Conservation (phyloP, 2,113 vertebrate species). For the Tragelaphus buxtoni region DNA sequence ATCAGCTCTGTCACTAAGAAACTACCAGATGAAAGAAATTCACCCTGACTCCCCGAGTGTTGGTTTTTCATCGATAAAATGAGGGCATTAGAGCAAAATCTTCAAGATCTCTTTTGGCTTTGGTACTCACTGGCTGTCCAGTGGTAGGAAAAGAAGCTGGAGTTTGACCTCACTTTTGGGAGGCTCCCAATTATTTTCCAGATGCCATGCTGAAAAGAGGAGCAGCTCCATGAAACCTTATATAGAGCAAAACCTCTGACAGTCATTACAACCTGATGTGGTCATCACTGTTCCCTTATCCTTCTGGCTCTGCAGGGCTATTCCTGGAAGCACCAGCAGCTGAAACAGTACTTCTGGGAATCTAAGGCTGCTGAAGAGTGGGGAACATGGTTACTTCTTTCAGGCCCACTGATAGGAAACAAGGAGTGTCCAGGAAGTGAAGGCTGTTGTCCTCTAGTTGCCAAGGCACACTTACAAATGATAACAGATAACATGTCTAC, state of each 20-base stretch:
- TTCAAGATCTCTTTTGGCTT: not conserved
- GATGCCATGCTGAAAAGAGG: not conserved
- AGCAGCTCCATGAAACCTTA: not conserved
- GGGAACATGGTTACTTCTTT: not conserved
- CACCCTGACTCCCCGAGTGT: not conserved
- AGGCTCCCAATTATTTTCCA: constrained; percentile 17
- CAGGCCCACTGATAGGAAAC: not conserved
- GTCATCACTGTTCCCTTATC: not conserved
- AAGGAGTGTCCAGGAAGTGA: not conserved
- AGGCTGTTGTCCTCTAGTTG: not conserved
- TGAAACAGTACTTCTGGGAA: constrained; percentile 37
- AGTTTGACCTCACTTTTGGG: not conserved
- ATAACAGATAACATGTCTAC: not conserved
- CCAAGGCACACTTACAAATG: not conserved
- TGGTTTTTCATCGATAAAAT: not conserved
- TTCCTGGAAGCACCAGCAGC: constrained; percentile 40
- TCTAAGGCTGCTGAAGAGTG: not conserved
- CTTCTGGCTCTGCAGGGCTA: constrained; percentile 1
- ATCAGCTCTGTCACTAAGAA: not conserved
- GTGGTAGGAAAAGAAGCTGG: not conserved
- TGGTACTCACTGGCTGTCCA: not conserved
- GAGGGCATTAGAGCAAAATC: not conserved
- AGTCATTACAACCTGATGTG: not conserved
- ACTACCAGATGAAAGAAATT: not conserved
- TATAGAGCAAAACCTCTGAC: not conserved